Base-by-base conservation (phyloP, 1,140 invertebrate species). In the Ephestia elutella region DNA sequence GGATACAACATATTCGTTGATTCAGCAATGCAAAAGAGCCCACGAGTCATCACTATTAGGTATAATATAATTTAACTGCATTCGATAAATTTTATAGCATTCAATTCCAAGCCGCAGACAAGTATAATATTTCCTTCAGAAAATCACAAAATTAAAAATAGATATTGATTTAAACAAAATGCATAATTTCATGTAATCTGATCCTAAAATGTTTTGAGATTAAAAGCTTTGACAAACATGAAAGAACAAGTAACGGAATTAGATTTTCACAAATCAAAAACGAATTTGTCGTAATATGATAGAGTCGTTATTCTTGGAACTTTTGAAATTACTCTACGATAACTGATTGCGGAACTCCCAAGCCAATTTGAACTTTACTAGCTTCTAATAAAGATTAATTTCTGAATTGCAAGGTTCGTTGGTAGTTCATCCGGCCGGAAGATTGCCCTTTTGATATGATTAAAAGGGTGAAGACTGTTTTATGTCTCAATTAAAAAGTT, bases 371-470 rank as follows among this genome's bases (percentile, higher is more conserved):
- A 54, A 18, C 62, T 56, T 69, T 75, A 59, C 28, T 15, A 30
- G 11, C 18, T 51, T 11, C 56, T 9, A 54, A 62, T 75, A 81
- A 62, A 60, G 59, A 19, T 58, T 60, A 49, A 64, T 48, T 60
- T 63, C 44, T 63, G 57, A 65, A 55, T 50, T 70, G 54, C 18
- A 21, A 55, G 19, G 7, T 49, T 70, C 62, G 63, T 70, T 78
- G 57, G 49, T 44, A 60, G 67, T 65, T 66, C 75, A 84, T 72
- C 75, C 78, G 74, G 71, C 73, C 82, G 85, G 82, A 87, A 86
- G 80, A 86, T 87, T 82, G 80, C 73, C 79, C 82, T 82, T 84
- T 84, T 75, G 82, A 82, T 86, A 86, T 87, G 82, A 86, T 87
- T 85, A 86, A 87, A 86, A 85, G 83, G 83, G 85, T 84, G 80